Percentiles rank a stretch among this genome's conserved stretches.
Evolutionary conservation across 2,113 vertebrate genomes (phyloP).

Genomic region (Pavo muticus): DNA sequence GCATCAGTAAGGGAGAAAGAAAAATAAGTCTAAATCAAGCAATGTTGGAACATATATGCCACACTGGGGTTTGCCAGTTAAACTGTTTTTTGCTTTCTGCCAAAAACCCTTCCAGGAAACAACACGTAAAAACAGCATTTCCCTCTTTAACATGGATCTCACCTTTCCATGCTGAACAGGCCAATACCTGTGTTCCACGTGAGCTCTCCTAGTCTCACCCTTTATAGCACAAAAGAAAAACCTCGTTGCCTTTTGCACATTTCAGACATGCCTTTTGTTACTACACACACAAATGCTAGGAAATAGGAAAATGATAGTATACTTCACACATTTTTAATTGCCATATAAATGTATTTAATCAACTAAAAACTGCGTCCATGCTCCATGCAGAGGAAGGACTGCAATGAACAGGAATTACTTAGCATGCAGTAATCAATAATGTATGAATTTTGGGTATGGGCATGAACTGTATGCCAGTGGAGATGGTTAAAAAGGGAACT

Average conservation of each 20-base stretch:
- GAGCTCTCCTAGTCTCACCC: not conserved
- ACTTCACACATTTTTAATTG: not conserved
- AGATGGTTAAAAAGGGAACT: not conserved
- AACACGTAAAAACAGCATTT: not conserved
- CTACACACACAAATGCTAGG: not conserved
- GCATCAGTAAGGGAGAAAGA: not conserved
- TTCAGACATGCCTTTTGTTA: not conserved
- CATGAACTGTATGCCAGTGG: not conserved
- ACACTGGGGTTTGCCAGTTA: not conserved
- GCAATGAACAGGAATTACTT: not conserved
- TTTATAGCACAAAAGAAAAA: not conserved
- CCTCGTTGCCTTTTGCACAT: not conserved
- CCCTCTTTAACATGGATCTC: not conserved
- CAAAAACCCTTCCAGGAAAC: not conserved
- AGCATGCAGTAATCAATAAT: not conserved
- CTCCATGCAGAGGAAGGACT: not conserved
- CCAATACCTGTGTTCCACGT: not conserved
- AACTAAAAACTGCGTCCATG: not conserved
- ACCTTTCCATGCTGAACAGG: not conserved
- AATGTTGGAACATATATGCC: not conserved
- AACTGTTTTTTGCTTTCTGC: fast-evolving
- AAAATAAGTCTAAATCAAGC: not conserved
- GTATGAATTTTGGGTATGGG: not conserved
- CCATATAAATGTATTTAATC: not conserved
- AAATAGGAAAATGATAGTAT: not conserved